Evolutionary conservation across 2,888 invertebrate genomes (phyloP), one percentile per base, ranked within the genome.

Genomic region (Hirtodrosophila histrioides): DNA sequence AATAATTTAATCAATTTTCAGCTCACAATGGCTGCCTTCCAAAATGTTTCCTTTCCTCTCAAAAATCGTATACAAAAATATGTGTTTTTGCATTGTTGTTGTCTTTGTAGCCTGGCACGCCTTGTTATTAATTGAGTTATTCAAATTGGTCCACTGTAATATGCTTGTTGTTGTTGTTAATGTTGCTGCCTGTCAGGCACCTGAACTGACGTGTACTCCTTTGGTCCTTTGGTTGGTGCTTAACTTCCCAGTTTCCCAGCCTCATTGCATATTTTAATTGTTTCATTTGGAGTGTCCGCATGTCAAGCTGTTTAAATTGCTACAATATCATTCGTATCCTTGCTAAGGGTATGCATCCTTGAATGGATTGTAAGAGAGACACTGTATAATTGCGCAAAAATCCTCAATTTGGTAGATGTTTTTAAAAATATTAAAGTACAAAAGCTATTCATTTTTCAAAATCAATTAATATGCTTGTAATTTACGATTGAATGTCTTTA

Each of bases 261-360:
- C 58, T 56, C 63, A 73, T 69, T 64, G 62, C 60, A 60, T 66
- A 40, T 65, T 79, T 79, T 79, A 78, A 78, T 78, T 78, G 77
- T 69, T 69, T 72, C 64, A 69, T 72, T 78, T 67, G 57, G 60
- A 65, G 65, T 57, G 53, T 17, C 39, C 36, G 39, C 39, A 54
- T 35, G 49, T 37, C 31, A 53, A 49, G 55, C 51, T 27, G 29
- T 55, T 60, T 29, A 57, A 58, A 40, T 46, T 46, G 39, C 9
- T 8, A 12, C 4, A 24, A 23, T 41, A 41, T 12, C 39, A 39
- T 17, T 17, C 17, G 17, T 17, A 1, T 17, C 17, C 51, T 45
- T 23, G 4, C 35, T 3, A 2, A 4, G 6, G 29, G 23, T 39
- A 39, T 23, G 3, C 3, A 4, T 3, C 3, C 11, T n/a, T 1